Conservation (phyloP, 1,140 invertebrate genomes). For the Heterodera carotae region DNA sequence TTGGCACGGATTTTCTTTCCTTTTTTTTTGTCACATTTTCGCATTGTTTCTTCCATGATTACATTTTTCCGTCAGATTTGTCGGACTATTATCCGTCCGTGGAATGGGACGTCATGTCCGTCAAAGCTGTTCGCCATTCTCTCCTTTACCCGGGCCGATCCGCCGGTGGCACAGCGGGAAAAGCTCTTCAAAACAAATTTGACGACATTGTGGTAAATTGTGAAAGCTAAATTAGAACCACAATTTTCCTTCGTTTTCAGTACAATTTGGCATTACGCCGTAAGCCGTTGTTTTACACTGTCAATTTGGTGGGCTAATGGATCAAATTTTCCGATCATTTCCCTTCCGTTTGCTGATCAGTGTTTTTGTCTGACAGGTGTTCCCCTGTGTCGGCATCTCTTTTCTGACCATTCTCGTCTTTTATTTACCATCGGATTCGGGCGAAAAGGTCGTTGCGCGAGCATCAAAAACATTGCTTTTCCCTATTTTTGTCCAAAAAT, state of each 20-base stretch:
- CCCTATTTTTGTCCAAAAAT: neutral
- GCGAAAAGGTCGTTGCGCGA: conserved; percentile 86
- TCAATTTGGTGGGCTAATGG: conserved; percentile 41
- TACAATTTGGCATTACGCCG: conserved; percentile 73
- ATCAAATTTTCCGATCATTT: neutral
- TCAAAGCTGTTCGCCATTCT: conserved; percentile 79
- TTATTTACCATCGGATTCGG: conserved; percentile 95
- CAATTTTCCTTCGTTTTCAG: conserved; percentile 43
- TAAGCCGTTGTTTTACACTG: conserved; percentile 79
- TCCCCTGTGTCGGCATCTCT: conserved; percentile 88
- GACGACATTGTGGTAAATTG: conserved; percentile 25
- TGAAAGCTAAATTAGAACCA: neutral
- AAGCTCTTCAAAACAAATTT: neutral
- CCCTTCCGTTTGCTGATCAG: conserved; percentile 66
- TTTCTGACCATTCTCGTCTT: conserved; percentile 96
- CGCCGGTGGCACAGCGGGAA: neutral
- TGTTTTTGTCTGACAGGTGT: conserved; percentile 72
- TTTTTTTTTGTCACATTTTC: neutral
- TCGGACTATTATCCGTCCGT: conserved; percentile 95
- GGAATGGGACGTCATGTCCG: conserved; percentile 98
- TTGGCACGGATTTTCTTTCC: conserved; percentile 25
- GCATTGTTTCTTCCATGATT: conserved; percentile 3
- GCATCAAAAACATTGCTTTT: too few relatives aligned
- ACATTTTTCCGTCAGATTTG: conserved; percentile 74
- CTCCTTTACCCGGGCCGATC: conserved; percentile 81